Evolutionary conservation across 2,797 vertebrate species (phyloP).

Genomic region (Rhinella marina): DNA sequence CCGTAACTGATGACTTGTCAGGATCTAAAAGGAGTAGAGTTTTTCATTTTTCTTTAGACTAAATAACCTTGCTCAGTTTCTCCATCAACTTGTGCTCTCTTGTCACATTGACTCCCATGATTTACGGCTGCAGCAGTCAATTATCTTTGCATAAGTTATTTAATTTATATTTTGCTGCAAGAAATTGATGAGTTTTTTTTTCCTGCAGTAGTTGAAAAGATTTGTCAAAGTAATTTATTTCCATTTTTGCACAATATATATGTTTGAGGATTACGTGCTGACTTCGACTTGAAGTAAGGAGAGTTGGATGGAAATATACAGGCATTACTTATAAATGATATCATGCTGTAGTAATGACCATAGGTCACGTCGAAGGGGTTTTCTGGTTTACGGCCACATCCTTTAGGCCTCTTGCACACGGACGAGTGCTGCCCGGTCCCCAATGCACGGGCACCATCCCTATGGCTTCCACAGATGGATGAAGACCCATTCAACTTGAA

Average conservation of each 20-base stretch:
- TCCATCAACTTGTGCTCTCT: not conserved
- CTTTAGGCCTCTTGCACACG: too few relatives aligned
- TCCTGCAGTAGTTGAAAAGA: conserved; percentile 11
- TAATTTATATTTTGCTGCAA: conserved; percentile 15
- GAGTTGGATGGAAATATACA: not conserved
- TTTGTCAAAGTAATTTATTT: conserved; percentile 37
- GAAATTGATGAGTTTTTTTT: conserved; percentile 24
- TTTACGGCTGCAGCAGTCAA: conserved; percentile 6
- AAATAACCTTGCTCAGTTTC: not conserved
- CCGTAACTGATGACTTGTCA: not conserved
- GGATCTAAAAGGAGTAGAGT: not conserved
- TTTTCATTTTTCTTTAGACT: not conserved
- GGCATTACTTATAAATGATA: not conserved
- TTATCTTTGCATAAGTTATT: conserved; percentile 22
- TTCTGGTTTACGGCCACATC: too few relatives aligned
- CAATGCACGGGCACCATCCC: too few relatives aligned
- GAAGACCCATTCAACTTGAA: too few relatives aligned
- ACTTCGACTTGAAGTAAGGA: not conserved
- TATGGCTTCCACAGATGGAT: too few relatives aligned
- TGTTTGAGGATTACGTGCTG: conserved; percentile 7
- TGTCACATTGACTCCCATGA: conserved; percentile 4
- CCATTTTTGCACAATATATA: conserved; percentile 5
- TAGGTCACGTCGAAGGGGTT: too few relatives aligned
- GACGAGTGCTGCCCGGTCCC: too few relatives aligned
- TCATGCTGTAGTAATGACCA: not conserved